Conservation (phyloP, 2,797 vertebrate genomes). For the Huso huso region DNA sequence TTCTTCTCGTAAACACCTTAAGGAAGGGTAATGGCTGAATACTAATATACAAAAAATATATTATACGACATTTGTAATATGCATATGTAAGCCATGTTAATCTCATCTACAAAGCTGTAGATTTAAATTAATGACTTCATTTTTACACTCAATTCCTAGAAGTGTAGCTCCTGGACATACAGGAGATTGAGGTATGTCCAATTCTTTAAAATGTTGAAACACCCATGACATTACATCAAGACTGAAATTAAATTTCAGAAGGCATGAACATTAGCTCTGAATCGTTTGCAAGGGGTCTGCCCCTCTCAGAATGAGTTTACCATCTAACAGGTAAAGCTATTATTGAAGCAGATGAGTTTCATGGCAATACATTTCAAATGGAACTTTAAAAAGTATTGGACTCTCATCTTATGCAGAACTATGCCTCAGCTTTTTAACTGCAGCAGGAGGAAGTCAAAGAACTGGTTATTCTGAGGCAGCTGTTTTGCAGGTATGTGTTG, state of each 20-base stretch:
- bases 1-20: no score
- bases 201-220: neutral
- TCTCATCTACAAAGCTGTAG: neutral
- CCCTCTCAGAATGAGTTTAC: neutral
- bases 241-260: neutral
- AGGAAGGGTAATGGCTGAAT: no score
- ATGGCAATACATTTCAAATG: neutral
- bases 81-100: no score
- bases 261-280: neutral
- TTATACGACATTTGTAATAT: no score
- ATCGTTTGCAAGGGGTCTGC: neutral
- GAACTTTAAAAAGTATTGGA: neutral
- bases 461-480: no score
- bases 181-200: neutral
- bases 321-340: neutral
- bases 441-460: neutral
- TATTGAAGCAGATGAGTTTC: neutral
- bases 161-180: conserved; percentile 3
- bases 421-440: neutral
- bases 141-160: neutral
- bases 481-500: no score
- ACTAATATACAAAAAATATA: no score
- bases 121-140: neutral
- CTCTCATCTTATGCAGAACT: neutral
- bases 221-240: neutral